These are phyloP conservation scores for Danaus plexippus DNA, from an alignment of 1,140 invertebrate genomes.

Conservation along the genomic window DNA sequence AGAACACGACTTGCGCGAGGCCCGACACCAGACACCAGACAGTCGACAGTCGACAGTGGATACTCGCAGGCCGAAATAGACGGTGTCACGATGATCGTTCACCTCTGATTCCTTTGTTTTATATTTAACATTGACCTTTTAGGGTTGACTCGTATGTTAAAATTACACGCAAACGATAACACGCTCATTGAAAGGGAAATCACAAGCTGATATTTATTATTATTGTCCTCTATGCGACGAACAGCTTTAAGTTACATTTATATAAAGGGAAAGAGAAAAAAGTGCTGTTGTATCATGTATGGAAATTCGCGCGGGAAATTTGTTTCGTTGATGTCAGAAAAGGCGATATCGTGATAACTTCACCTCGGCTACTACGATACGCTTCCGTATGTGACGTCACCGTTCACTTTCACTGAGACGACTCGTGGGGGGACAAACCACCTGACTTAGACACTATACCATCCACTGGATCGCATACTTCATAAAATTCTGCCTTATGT, in stretches of 20 bases:
- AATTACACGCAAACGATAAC: too few species aligned
- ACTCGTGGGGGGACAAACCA: slow-evolving; percentile 29
- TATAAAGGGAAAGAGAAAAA: neutral
- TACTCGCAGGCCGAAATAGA: slow-evolving; percentile 16
- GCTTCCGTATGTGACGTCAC: slow-evolving; percentile 52
- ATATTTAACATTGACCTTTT: slow-evolving; percentile 25
- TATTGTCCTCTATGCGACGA: too few species aligned
- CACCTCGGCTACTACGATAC: slow-evolving; percentile 43
- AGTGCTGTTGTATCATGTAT: slow-evolving; percentile 3
- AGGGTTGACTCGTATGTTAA: slow-evolving; percentile 2
- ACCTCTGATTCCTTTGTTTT: slow-evolving; percentile 21
- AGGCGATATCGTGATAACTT: slow-evolving; percentile 45
- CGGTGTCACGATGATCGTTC: slow-evolving; percentile 6
- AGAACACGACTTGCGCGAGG: slow-evolving; percentile 37
- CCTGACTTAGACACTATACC: slow-evolving; percentile 25
- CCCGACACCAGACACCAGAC: slow-evolving; percentile 7
- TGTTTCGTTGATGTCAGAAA: slow-evolving; percentile 19
- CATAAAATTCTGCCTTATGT: slow-evolving; percentile 29
- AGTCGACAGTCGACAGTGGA: neutral
- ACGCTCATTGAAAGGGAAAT: too few species aligned
- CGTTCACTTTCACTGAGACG: slow-evolving; percentile 55
- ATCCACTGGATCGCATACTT: slow-evolving; percentile 9
- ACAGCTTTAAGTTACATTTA: too few species aligned
- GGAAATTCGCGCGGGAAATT: neutral
- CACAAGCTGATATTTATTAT: too few species aligned